Evolutionary conservation across 2,113 vertebrate genomes (phyloP).

Genomic region (Miniopterus natalensis): DNA sequence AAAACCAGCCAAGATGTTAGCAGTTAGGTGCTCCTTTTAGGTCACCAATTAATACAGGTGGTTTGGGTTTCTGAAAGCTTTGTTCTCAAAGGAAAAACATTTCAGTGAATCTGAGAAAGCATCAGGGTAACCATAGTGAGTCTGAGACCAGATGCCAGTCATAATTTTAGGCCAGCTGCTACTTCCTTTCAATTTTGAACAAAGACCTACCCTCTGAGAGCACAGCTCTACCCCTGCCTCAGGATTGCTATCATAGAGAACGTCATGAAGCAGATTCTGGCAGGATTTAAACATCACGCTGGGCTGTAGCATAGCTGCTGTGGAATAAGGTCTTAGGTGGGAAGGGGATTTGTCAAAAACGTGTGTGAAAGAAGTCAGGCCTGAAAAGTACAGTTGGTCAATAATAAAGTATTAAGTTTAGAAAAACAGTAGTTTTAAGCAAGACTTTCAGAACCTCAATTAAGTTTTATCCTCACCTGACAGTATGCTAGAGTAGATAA

Average conservation of each 20-base stretch:
- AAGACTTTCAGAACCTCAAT: conserved; percentile 32
- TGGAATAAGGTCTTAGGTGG: conserved; percentile 29
- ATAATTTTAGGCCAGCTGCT: conserved; percentile 76
- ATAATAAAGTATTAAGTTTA: conserved; percentile 43
- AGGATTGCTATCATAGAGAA: neutral
- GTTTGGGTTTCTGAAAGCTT: conserved; percentile 76
- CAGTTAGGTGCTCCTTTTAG: conserved; percentile 64
- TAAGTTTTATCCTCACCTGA: conserved; percentile 4
- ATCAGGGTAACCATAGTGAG: conserved; percentile 65
- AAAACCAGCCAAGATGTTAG: conserved; percentile 70
- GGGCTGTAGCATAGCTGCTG: conserved; percentile 1
- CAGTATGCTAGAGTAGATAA: neutral
- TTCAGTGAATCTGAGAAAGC: conserved; percentile 64
- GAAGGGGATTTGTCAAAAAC: conserved; percentile 53
- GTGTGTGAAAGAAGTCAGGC: conserved; percentile 27
- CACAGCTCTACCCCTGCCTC: neutral
- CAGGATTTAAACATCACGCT: conserved; percentile 7
- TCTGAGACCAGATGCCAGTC: conserved; percentile 72
- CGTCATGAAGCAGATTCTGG: neutral
- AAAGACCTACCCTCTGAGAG: conserved; percentile 72
- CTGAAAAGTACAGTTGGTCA: neutral
- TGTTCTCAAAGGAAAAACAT: conserved; percentile 75
- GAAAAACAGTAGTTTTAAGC: conserved; percentile 35
- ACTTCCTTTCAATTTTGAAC: conserved; percentile 66
- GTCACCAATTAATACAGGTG: conserved; percentile 70